phyloP scores from a whole-genome alignment of 2,797 vertebrate species.

The Australoheros facetus region DNA sequence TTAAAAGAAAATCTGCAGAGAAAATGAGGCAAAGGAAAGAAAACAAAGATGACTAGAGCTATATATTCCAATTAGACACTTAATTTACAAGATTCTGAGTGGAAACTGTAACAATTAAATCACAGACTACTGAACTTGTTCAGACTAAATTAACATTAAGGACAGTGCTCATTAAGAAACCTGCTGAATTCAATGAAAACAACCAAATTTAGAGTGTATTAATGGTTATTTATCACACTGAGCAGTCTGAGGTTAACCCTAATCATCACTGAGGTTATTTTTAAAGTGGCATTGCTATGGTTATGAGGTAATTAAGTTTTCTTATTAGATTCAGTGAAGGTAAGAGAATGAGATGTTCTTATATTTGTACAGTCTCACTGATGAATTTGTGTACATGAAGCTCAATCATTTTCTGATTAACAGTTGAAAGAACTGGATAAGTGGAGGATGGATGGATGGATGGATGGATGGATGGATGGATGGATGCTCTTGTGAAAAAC shows the following conservation, averaged over 20 bases:
- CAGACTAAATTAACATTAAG: neutral
- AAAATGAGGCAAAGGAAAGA: neutral
- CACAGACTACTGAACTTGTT: neutral
- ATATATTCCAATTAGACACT: slow-evolving; percentile 10
- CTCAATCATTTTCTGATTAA: neutral
- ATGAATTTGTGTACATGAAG: neutral
- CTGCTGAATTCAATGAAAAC: neutral
- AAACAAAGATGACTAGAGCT: neutral
- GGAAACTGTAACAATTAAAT: neutral
- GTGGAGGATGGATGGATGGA: no score
- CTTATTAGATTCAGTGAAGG: neutral
- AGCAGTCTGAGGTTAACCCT: neutral
- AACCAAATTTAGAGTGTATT: neutral
- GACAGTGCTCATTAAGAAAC: neutral
- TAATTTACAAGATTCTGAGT: slow-evolving; percentile 12
- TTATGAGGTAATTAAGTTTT: neutral
- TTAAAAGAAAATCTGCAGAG: neutral
- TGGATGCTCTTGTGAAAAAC: neutral
- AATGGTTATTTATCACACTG: slow-evolving; percentile 3
- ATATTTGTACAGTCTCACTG: neutral
- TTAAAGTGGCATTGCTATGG: neutral
- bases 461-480: no score
- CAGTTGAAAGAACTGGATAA: neutral
- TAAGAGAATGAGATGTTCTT: neutral
- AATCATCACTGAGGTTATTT: neutral